phyloP scores from a whole-genome alignment of 2,113 vertebrate species.

The Clinocottus analis region DNA sequence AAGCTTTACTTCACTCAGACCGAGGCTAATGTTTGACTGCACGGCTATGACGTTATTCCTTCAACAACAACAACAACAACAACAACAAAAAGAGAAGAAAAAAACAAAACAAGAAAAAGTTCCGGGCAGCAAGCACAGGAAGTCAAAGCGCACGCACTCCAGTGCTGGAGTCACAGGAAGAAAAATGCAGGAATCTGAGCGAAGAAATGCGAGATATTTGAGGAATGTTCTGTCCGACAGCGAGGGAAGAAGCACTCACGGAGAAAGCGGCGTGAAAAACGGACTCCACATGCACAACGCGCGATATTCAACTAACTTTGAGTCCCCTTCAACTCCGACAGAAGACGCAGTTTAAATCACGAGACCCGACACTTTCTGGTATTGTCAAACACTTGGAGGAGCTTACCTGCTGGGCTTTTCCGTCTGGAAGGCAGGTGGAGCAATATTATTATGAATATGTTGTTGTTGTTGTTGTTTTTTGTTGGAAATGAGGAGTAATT shows the following conservation, averaged over 20 bases:
- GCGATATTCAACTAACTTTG: slow-evolving; percentile 14
- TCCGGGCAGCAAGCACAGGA: slow-evolving; percentile 64
- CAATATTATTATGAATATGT: background rate
- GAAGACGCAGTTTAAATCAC: background rate
- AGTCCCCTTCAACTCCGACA: slow-evolving; percentile 17
- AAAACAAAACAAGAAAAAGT: slow-evolving; percentile 27
- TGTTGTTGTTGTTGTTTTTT: slow-evolving; percentile 7
- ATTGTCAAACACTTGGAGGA: slow-evolving; percentile 16
- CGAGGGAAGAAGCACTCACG: slow-evolving; percentile 25
- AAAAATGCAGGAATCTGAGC: slow-evolving; percentile 68
- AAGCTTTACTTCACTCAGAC: slow-evolving; percentile 64
- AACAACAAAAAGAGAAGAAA: no score
- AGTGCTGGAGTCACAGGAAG: slow-evolving; percentile 20
- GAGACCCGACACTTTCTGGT: background rate
- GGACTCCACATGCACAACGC: slow-evolving; percentile 11
- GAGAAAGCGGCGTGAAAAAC: slow-evolving; percentile 1
- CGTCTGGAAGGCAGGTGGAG: slow-evolving; percentile 22
- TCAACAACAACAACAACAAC: no score
- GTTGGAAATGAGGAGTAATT: slow-evolving; percentile 50
- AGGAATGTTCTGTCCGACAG: slow-evolving; percentile 66
- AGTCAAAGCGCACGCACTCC: slow-evolving; percentile 35
- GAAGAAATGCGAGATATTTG: slow-evolving; percentile 76
- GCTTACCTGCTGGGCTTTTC: slow-evolving; percentile 70
- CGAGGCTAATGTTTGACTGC: slow-evolving; percentile 53
- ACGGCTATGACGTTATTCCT: slow-evolving; percentile 46